Base-by-base conservation (phyloP, 1,140 invertebrate species). In the Piezodorus guildinii region DNA sequence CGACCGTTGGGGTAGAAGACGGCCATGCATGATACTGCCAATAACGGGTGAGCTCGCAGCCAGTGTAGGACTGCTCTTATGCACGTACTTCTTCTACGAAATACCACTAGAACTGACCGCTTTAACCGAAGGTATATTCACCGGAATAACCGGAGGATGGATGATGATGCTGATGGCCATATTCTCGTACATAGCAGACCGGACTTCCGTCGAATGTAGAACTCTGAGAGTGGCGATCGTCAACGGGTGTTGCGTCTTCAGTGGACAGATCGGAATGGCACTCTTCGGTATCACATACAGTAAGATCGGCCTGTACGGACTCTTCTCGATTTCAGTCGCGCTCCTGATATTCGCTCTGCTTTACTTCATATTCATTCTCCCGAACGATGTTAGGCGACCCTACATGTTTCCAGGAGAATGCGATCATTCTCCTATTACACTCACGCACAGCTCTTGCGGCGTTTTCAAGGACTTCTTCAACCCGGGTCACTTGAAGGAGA, bases 131-230 rank as follows among this genome's bases (percentile, higher is more conserved):
- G 84, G 85, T 1, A 76, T 89, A 44, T 87, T 87, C 72, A 86
- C 87, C 1, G 85, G 85, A 0, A 69, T 94, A 1, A 86, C 87
- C 9, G 88, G 88, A 1, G 90, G 90, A 3, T 90, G 86, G 83
- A 88, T 91, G 68, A 89, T 87, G n/a, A 87, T 92, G 82, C 84
- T 92, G 66, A 91, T 93, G 85, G 87, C 87, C 14, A 83, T 88
- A 34, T 94, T 93, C 72, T 91, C 90, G 72, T 94, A 92, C 70
- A 86, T 94, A 34, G 87, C 83, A 1, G 90, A 94, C 71, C 85
- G 91, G 14, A 90, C 90, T 0, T 84, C 84, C 14, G 80, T 87
- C 59, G 83, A 89, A 72, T 85, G 83, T 63, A 81, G 90, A 65
- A 93, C 90, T 0, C 76, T 89, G 16, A 74, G 90, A 63, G 89